phyloP scores from a whole-genome alignment of 2,797 vertebrate species.

The Pteropus rufus region DNA sequence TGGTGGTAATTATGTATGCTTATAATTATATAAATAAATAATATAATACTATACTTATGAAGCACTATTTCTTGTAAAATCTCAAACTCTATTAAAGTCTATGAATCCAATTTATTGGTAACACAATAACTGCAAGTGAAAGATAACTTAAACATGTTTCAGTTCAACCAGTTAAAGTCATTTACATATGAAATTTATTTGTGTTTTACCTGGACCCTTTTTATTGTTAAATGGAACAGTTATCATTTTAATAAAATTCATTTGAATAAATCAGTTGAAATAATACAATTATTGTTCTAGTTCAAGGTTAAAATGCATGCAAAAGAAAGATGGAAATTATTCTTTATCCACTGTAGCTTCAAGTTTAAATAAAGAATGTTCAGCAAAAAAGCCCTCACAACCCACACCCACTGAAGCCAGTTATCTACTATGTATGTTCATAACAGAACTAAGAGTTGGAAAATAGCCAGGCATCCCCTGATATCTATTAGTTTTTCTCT shows the following conservation, averaged over 20 bases:
- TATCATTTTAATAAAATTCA: background rate
- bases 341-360: background rate
- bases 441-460: background rate
- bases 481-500: background rate
- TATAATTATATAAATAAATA: background rate
- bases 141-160: slow-evolving; percentile 25
- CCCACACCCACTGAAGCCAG: background rate
- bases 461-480: background rate
- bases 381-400: background rate
- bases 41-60: background rate
- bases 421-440: background rate
- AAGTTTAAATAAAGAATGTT: background rate
- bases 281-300: background rate
- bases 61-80: background rate
- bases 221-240: background rate
- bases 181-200: background rate
- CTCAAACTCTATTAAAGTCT: background rate
- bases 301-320: background rate
- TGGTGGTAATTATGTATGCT: background rate
- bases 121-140: background rate
- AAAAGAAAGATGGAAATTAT: background rate
- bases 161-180: background rate
- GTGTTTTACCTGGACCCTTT: background rate
- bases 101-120: background rate
- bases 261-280: background rate